Evolutionary conservation across 2,888 invertebrate species (phyloP).

Genomic region (Melipona bicolor): DNA sequence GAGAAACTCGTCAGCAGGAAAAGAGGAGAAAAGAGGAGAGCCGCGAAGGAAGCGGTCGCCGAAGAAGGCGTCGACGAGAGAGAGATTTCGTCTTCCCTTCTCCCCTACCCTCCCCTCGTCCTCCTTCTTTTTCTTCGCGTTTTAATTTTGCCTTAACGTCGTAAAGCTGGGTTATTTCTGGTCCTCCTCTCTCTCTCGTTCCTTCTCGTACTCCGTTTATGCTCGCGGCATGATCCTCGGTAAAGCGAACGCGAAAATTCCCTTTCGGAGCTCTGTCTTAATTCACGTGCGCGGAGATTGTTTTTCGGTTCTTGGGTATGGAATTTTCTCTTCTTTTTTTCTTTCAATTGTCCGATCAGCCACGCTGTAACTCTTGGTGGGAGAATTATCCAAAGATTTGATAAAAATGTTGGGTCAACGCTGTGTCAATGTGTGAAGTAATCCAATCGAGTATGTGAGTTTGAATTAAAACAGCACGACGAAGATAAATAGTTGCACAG

Average conservation of each 20-base stretch:
- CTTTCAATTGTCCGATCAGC: neutral
- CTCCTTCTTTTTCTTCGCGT: slow-evolving; percentile 8
- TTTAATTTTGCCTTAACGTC: slow-evolving; percentile 35
- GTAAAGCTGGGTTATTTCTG: slow-evolving; percentile 67
- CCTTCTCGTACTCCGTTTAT: slow-evolving; percentile 23
- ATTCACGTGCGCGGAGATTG: neutral
- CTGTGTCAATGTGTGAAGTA: too few species aligned
- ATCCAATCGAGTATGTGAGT: too few species aligned
- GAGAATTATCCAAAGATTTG: too few species aligned
- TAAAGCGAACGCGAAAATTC: slow-evolving; percentile 23
- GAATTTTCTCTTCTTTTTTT: neutral
- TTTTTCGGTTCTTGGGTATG: neutral
- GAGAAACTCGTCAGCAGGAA: slow-evolving; percentile 45
- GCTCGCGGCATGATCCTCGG: slow-evolving; percentile 40
- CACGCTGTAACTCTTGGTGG: neutral
- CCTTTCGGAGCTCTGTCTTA: slow-evolving; percentile 17
- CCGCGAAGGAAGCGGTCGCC: slow-evolving; percentile 37
- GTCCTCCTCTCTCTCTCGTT: slow-evolving; percentile 38
- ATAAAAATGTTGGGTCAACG: too few species aligned
- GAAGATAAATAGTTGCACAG: too few species aligned
- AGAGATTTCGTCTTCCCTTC: slow-evolving; percentile 61
- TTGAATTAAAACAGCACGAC: too few species aligned
- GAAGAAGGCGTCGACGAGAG: slow-evolving; percentile 54
- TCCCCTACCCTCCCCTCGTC: slow-evolving; percentile 15
- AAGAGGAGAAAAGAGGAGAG: slow-evolving; percentile 49